Base-by-base conservation (phyloP, 2,888 invertebrate species). In the Belgica antarctica region DNA sequence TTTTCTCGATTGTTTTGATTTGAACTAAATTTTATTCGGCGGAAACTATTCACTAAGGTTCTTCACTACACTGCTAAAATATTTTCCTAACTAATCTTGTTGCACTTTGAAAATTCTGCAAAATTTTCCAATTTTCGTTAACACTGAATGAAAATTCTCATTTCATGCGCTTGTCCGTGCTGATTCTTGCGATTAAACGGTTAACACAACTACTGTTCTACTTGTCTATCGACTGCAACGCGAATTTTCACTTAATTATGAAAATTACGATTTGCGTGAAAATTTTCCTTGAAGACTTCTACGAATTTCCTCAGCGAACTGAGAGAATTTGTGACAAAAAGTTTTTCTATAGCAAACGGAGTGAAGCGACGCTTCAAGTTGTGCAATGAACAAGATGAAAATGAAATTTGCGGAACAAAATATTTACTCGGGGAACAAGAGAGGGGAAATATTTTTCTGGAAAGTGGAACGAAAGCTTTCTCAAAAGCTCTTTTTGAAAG, bases 91-190 rank as follows among this genome's bases (percentile, higher is more conserved):
- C 41, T 41, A 41, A 41, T 7, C 5, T 41, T 10, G 12, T 41
- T n/a, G 41, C 5, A 2, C 41, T 15, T 41, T 41, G 12, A 7
- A 4, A 31, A 12, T 41, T 41, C 10, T 10, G 10, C 31, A 31
- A 41, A 41, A 4, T 41, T 41, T 41, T 41, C 15, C 41, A 41
- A 12, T 41, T 41, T 41, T 41, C 10, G 10, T 10, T 41, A 10
- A 41, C 3, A 41, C 15, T 41, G n/a, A 41, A 41, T 41, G 41
- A 41, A 41, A 41, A 41, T n/a, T 41, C n/a, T 41, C 41, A 41
- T n/a, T 41, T 41, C n/a, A 5, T 5, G 3, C 15, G 10, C 41
- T 5, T 41, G 2, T 2, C 10, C 8, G 15, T 4, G 2, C 41
- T n/a, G 41, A 41, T n/a, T n/a, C 12, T 10, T 41, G 41, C 41